Evolutionary conservation across 2,888 invertebrate species (phyloP), one percentile per base, ranked within the genome.

Genomic region (Meteorus colon): DNA sequence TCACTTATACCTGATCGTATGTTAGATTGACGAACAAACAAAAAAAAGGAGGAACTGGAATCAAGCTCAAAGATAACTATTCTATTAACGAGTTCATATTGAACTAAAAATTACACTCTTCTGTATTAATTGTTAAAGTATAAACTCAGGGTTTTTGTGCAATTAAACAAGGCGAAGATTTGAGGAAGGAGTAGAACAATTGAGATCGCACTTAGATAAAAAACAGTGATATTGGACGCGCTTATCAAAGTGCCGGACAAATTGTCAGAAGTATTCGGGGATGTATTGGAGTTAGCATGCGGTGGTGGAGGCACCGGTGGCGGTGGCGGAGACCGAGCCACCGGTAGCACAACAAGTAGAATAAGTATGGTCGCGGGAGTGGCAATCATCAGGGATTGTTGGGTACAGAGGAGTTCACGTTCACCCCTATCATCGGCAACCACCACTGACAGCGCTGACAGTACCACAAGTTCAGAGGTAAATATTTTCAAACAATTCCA

Each of bases 231-330:
- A 77, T 85, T 89, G 86, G 85, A 86, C 83, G 82, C 86, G 80
- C 82, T 86, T 87, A 85, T 87, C 86, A 89, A 88, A 85, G 88
- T 88, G 85, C 86, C 89, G 84, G 88, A 89, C 81, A 89, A 89
- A 82, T 81, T 89, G 84, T 88, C 89, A 80, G 88, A 88, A 80
- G 87, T 89, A 16, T 82, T 89, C 73, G 88, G 86, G 75, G 88
- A 89, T 86, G 87, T 88, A 75, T 82, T 89, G 86, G 89, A 88
- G 83, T 79, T 89, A 85, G 88, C 87, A 83, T 87, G 87, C 83
- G 84, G 87, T 66, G 83, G 86, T 48, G 81, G 80, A 41, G 78
- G 80, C 73, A 81, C 81, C 45, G 79, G 79, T 48, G 73, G 80
- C 69, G 81, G 82, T 73, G 73, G 75, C 27, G 74, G 78, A 41